Base-by-base conservation (phyloP, 2,888 invertebrate genomes). In the Yponomeuta cagnagella region DNA sequence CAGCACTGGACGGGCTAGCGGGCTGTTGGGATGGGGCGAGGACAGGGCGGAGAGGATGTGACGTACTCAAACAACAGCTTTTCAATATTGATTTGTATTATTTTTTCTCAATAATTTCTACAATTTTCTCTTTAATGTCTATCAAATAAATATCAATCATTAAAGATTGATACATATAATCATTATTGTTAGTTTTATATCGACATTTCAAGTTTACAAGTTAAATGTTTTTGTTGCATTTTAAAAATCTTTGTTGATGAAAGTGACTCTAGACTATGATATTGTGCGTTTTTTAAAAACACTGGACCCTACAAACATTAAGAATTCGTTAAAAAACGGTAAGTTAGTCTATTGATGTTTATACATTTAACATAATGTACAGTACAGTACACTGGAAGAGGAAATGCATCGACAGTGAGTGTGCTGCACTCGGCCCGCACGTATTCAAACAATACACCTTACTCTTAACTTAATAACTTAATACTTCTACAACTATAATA, bases 401-500 rank as follows among this genome's bases (percentile, higher is more conserved):
- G 83, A 88, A 90, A 88, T 88, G 89, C 89, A 84, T 83, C 75
- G 77, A 79, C 78, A 83, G 82, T 81, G 82, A 80, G 52, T 58
- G 15, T 58, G 15, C 12, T 58, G 52, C 52, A 58, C 52, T 15
- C 52, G 52, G 52, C 52, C 4, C 52, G 52, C 15, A 12, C 52
- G 5, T 5, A 3, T 58, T 15, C 15, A 58, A 89, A 90, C 87
- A 84, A 86, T 89, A 88, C 89, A 88, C 87, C 71, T 73, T 89
- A 89, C 88, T 89, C 86, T 90, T 90, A 90, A 91, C 91, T 91
- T 91, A 92, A 92, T 92, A 91, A 92, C 91, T 91, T 90, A 92
- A 92, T 92, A 92, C 90, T 92, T 89, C 86, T 90, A 90, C 85
- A 89, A 88, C 88, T 90, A 90, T 90, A 88, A 89, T 89, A 91